Base-by-base conservation (phyloP, 2,888 invertebrate species). In the Latrodectus elegans region DNA sequence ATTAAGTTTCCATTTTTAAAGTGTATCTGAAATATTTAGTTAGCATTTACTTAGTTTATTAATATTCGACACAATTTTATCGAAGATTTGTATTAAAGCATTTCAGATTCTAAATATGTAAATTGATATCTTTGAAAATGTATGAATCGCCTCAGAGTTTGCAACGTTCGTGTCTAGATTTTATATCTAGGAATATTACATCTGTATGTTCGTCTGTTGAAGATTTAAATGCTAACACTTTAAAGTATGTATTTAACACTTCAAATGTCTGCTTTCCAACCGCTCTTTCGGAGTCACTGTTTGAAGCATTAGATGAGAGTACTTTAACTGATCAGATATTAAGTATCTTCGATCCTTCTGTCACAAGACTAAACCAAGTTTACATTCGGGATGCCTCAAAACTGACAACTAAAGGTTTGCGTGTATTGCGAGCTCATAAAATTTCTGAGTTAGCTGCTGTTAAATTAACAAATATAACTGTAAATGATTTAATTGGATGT, bases 401-500 rank as follows among this genome's bases (percentile, higher is more conserved):
- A 81, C 92, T 95, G 17, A 93, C 94, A 0, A 92, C 93, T 26
- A 93, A 93, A 90, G 95, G 95, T 17, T 92, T 95, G 80, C 93
- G 94, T 89, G 93, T 94, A 78, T 92, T 95, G 72, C 93, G 93
- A 89, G 93, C 94, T 84, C 95, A 95, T 92, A 94, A 94, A 92
- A 93, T 95, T 83, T 92, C 93, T 70, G 94, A 94, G 91, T 92
- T 95, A 89, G 94, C 94, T 91, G 94, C 94, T 81, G 93, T 93
- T 86, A 94, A 94, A 88, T 92, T 95, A 89, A 91, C 78, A 22
- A 94, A 93, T 89, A 93, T 94, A 12, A 93, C 94, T 68, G 93
- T 94, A 81, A 94, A 94, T 91, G 94, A 94, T 91, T 92, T 94
- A 87, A 94, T 95, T 90, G 94, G 94, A 88, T 95, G 95, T 91